Evolutionary conservation across 2,797 vertebrate genomes (phyloP).

Genomic region (Hapalemur alaotrensis): DNA sequence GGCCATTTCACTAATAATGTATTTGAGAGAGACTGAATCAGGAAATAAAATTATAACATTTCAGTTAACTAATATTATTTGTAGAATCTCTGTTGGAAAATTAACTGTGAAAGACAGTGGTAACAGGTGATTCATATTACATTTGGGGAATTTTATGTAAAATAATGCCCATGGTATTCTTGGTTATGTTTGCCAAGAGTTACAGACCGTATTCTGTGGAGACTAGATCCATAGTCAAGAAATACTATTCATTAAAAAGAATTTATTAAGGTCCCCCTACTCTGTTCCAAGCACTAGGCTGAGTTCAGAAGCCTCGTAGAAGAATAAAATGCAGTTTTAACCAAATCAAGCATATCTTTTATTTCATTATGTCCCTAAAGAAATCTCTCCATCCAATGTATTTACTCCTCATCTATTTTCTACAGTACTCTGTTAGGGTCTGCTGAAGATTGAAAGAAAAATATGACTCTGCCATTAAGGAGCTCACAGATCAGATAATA

Average conservation of each 20-base stretch:
- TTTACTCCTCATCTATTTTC: background rate
- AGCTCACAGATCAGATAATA: background rate
- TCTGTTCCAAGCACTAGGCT: background rate
- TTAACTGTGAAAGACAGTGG: background rate
- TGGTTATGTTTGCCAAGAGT: background rate
- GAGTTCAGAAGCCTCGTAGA: background rate
- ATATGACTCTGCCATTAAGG: background rate
- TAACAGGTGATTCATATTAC: background rate
- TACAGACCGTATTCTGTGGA: background rate
- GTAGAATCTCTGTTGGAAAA: constrained; percentile 21
- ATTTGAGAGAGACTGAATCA: background rate
- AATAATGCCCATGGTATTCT: background rate
- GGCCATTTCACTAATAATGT: background rate
- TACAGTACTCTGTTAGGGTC: background rate
- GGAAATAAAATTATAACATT: background rate
- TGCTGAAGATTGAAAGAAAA: background rate
- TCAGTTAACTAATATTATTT: background rate
- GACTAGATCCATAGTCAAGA: background rate
- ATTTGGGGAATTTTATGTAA: background rate
- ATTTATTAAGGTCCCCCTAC: background rate
- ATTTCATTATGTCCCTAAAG: background rate
- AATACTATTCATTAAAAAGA: background rate
- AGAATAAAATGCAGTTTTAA: background rate
- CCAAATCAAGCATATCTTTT: background rate
- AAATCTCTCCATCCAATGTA: background rate